Conservation (phyloP, 2,113 vertebrate genomes). For the Pituophis catenifer region DNA sequence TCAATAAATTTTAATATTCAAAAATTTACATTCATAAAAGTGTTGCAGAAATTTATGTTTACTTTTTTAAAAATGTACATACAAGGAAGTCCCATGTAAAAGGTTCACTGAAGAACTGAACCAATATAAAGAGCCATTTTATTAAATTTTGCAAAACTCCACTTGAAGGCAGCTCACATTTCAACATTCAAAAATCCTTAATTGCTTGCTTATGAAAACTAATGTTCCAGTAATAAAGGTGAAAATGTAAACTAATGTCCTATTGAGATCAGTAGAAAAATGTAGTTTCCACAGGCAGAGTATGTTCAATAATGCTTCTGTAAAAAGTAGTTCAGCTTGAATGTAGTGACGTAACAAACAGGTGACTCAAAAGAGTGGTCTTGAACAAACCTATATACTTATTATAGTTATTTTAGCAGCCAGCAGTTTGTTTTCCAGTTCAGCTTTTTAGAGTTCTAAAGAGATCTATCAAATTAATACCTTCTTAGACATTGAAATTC, state of each 20-base stretch:
- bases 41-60: conserved; percentile 73
- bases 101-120: conserved; percentile 60
- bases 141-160: conserved; percentile 64
- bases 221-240: conserved; percentile 80
- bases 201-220: conserved; percentile 71
- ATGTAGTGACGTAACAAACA: conserved; percentile 58
- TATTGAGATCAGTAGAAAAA: conserved; percentile 79
- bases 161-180: conserved; percentile 71
- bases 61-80: conserved; percentile 62
- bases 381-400: conserved; percentile 42
- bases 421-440: conserved; percentile 81
- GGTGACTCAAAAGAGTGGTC: conserved; percentile 60
- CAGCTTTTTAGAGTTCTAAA: conserved; percentile 69
- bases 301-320: conserved; percentile 63
- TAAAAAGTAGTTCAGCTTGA: conserved; percentile 59
- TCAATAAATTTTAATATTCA: conserved; percentile 73
- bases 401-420: conserved; percentile 81
- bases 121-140: conserved; percentile 61
- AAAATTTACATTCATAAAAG: conserved; percentile 76
- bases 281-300: conserved; percentile 77
- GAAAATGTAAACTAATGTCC: conserved; percentile 73
- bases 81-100: conserved; percentile 67
- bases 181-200: conserved; percentile 75
- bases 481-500: conserved; percentile 59
- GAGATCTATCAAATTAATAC: conserved; percentile 63